Evolutionary conservation across 2,797 vertebrate species (phyloP).

Genomic region (Tenualosa ilisha): DNA sequence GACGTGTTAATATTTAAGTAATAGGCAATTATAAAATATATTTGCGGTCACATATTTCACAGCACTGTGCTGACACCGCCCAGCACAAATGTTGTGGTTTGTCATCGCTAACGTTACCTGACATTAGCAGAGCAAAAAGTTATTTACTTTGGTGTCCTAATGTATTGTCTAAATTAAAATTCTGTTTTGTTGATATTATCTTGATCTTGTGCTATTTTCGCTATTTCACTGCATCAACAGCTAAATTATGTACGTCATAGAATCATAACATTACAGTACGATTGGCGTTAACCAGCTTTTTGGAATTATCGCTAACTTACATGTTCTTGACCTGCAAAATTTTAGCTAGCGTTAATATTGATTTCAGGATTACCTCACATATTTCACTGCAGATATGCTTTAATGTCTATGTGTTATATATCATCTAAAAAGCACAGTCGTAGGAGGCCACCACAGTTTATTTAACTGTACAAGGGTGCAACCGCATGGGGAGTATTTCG

Average conservation of each 20-base stretch:
- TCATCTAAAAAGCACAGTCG: neutral
- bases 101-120: neutral
- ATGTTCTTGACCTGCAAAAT: slow-evolving; percentile 13
- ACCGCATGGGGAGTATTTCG: slow-evolving; percentile 60
- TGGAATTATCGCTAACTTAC: neutral
- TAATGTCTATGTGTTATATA: neutral
- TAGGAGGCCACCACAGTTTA: slow-evolving; percentile 57
- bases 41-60: neutral
- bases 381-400: neutral
- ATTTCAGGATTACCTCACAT: neutral
- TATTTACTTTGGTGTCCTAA: neutral
- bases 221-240: neutral
- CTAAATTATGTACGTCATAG: neutral
- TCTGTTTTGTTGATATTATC: neutral
- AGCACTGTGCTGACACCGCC: slow-evolving; percentile 13
- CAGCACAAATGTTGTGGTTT: neutral
- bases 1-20: neutral
- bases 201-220: neutral
- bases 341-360: neutral
- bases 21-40: neutral
- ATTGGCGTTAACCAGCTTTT: slow-evolving; percentile 1
- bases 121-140: neutral
- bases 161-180: neutral
- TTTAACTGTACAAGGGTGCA: slow-evolving; percentile 24
- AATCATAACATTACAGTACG: slow-evolving; percentile 4